Conservation (phyloP, 2,113 vertebrate species). For the Heliornis fulica region DNA sequence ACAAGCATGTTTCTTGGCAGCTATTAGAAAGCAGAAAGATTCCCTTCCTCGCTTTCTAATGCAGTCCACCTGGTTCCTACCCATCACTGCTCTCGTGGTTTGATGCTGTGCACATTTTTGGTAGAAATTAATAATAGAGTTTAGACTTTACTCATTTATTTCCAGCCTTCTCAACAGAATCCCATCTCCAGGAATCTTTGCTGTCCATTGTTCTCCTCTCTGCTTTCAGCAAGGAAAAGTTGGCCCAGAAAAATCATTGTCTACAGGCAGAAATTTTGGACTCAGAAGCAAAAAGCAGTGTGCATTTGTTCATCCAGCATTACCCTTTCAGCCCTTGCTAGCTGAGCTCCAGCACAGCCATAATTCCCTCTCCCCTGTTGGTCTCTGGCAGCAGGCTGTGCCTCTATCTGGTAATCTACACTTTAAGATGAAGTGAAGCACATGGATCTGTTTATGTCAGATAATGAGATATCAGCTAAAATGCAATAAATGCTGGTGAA, state of each 20-base stretch:
- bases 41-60: background rate
- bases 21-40: background rate
- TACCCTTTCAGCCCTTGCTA: background rate
- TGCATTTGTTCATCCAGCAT: background rate
- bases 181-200: background rate
- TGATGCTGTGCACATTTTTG: background rate
- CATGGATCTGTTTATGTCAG: background rate
- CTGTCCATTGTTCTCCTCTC: background rate
- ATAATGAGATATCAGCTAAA: background rate
- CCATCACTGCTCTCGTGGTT: background rate
- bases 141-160: background rate
- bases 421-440: background rate
- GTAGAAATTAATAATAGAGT: background rate
- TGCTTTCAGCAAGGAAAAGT: background rate
- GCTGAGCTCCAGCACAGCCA: background rate
- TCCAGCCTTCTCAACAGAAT: background rate
- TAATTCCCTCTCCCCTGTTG: background rate
- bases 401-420: background rate
- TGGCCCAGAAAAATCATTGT: background rate
- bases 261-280: background rate
- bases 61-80: conserved; percentile 11
- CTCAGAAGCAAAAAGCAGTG: background rate
- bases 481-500: background rate
- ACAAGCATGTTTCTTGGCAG: conserved; percentile 37
- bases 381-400: background rate